phyloP scores from a whole-genome alignment of 2,888 invertebrate species.

The Cordylochernes scorpioides region DNA sequence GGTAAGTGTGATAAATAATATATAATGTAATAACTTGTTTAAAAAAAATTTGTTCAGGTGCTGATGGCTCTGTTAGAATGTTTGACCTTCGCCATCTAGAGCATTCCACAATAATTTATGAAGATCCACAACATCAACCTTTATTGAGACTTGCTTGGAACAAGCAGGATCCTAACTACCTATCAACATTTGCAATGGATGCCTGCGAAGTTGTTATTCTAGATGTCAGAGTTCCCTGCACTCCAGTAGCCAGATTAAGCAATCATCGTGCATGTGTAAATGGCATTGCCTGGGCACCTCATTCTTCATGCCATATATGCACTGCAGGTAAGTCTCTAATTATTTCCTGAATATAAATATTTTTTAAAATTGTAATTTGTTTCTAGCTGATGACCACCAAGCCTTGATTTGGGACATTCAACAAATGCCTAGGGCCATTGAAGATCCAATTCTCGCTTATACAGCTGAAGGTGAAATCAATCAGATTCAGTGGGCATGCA shows the following conservation, averaged over 20 bases:
- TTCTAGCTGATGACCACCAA: conserved; percentile 77
- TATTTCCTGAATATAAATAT: background rate
- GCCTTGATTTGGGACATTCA: conserved; percentile 99
- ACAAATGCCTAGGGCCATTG: conserved; percentile 95
- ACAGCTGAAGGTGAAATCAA: conserved; percentile 96
- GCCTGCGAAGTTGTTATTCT: conserved; percentile 90
- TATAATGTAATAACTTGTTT: too few species aligned
- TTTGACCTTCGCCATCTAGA: conserved; percentile 90
- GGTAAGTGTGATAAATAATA: too few species aligned
- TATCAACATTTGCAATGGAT: conserved; percentile 98
- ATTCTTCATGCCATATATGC: conserved; percentile 96
- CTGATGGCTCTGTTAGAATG: conserved; percentile 94
- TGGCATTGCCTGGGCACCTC: conserved; percentile 98
- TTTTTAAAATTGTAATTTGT: background rate
- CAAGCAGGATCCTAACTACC: conserved; percentile 96
- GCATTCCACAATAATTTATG: conserved; percentile 98
- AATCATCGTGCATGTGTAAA: conserved; percentile 97
- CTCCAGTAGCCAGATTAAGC: conserved; percentile 82
- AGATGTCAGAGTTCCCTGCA: conserved; percentile 90
- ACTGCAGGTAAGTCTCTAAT: conserved; percentile 39
- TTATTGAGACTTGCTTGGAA: conserved; percentile 90
- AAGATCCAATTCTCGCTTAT: conserved; percentile 96
- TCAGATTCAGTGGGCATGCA: conserved; percentile 98
- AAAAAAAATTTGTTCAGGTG: conserved; percentile 30
- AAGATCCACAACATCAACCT: conserved; percentile 85